These are phyloP conservation scores for Andricus quercusramuli DNA, from an alignment of 2,888 invertebrate genomes.

Conservation along the genomic window DNA sequence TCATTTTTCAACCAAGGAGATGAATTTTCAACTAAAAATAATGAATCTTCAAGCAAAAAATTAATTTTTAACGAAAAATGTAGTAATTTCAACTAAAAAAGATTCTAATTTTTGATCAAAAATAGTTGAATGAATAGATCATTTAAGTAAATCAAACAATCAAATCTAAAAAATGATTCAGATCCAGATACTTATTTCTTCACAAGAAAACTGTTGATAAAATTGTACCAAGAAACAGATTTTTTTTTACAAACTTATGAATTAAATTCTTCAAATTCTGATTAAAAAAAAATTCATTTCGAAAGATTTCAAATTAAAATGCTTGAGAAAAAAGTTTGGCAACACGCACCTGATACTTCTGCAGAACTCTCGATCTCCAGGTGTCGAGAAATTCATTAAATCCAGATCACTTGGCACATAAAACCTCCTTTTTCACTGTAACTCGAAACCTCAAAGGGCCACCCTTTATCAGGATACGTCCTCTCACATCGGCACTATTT, in stretches of 20 bases:
- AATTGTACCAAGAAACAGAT: too few relatives aligned
- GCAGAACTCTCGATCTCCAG: slow-evolving; percentile 3
- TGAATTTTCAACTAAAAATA: too few relatives aligned
- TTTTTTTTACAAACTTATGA: too few relatives aligned
- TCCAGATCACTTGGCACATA: neutral
- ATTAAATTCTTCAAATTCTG: too few relatives aligned
- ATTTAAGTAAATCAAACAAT: slow-evolving; percentile 25
- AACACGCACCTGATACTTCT: slow-evolving; percentile 6
- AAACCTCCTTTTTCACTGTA: slow-evolving; percentile 2
- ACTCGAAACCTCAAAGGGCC: slow-evolving; percentile 9
- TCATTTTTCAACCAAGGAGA: too few relatives aligned
- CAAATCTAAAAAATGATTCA: slow-evolving; percentile 4
- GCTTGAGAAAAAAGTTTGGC: neutral
- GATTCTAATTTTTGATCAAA: too few relatives aligned
- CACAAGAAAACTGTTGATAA: neutral
- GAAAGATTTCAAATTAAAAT: too few relatives aligned
- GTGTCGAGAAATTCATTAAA: slow-evolving; percentile 23
- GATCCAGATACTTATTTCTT: neutral
- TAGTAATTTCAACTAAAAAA: too few relatives aligned
- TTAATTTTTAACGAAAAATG: too few relatives aligned
- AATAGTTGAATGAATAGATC: neutral
- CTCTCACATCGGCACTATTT: neutral
- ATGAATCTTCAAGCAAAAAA: too few relatives aligned
- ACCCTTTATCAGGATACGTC: neutral
- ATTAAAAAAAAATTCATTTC: too few relatives aligned